A percentile compares a stretch with the other conserved stretches of the same genome.
Evolutionary conservation across 2,797 vertebrate genomes (phyloP).

Genomic region (Potorous gilbertii): DNA sequence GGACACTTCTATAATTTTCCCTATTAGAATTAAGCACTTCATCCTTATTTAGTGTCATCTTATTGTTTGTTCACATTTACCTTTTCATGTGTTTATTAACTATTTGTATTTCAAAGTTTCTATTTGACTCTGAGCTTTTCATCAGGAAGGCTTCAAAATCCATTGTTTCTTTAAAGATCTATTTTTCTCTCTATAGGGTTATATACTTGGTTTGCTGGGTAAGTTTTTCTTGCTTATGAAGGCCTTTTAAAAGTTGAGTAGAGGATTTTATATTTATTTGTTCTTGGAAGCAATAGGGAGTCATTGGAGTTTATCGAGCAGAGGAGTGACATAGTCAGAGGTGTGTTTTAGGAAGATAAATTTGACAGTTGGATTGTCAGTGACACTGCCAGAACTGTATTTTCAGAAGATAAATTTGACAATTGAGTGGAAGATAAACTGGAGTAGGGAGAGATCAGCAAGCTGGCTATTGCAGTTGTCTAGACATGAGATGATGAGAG

Average conservation of each 20-base stretch:
- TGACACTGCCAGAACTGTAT: neutral
- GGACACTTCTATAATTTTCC: neutral
- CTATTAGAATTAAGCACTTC: neutral
- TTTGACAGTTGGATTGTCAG: no score
- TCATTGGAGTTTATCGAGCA: neutral
- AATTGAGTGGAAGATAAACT: neutral
- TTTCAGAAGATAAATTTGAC: neutral
- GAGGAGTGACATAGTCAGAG: neutral
- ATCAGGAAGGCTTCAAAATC: neutral
- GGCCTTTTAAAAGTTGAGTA: conserved; percentile 8
- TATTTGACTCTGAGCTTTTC: neutral
- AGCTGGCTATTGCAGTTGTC: neutral
- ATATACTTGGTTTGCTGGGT: neutral
- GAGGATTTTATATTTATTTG: neutral
- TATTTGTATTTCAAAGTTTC: neutral
- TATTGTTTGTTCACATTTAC: neutral
- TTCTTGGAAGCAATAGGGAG: neutral
- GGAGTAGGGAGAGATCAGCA: neutral
- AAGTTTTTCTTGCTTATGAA: neutral
- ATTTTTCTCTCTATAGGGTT: neutral
- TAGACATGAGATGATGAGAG: neutral
- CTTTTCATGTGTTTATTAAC: neutral
- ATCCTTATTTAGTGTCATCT: neutral
- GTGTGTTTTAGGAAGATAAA: no score
- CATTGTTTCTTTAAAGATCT: neutral